Conservation (phyloP, 2,113 vertebrate species). For the Macrotis lagotis region DNA sequence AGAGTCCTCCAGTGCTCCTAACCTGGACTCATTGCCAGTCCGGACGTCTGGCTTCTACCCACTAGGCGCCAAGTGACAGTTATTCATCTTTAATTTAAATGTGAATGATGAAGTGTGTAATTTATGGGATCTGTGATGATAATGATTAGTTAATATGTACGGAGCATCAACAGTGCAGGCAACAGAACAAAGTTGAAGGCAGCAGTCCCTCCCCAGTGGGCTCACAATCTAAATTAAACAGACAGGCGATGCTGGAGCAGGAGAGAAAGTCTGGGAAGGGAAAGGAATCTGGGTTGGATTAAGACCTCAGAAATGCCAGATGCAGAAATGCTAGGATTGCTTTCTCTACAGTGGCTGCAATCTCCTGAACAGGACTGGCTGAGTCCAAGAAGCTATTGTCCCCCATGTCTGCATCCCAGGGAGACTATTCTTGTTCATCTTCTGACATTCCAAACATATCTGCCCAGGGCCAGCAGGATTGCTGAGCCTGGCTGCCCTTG, state of each 20-base stretch:
- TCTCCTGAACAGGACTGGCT: not conserved
- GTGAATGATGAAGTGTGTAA: constrained; percentile 13
- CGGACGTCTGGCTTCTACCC: not conserved
- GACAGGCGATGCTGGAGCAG: not conserved
- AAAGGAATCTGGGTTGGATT: constrained; percentile 1
- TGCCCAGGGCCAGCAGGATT: not conserved
- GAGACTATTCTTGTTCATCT: not conserved
- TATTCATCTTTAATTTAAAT: constrained; percentile 13
- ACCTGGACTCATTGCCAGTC: not conserved
- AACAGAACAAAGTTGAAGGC: not conserved
- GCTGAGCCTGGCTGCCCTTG: not conserved
- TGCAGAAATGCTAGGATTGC: constrained; percentile 10
- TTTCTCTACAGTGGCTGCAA: not conserved
- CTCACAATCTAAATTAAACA: constrained; percentile 8
- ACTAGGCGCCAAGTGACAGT: not conserved
- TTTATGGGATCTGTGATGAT: not conserved
- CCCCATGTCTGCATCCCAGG: not conserved
- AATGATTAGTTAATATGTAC: constrained; percentile 6
- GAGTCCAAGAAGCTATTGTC: not conserved
- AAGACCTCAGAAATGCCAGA: constrained; percentile 18
- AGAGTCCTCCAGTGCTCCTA: not conserved
- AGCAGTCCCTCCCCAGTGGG: not conserved
- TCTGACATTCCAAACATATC: not conserved
- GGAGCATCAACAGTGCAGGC: not conserved
- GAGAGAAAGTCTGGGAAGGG: not conserved